These are phyloP conservation scores for Boloria selene DNA, from an alignment of 2,888 invertebrate genomes.

Conservation along the genomic window DNA sequence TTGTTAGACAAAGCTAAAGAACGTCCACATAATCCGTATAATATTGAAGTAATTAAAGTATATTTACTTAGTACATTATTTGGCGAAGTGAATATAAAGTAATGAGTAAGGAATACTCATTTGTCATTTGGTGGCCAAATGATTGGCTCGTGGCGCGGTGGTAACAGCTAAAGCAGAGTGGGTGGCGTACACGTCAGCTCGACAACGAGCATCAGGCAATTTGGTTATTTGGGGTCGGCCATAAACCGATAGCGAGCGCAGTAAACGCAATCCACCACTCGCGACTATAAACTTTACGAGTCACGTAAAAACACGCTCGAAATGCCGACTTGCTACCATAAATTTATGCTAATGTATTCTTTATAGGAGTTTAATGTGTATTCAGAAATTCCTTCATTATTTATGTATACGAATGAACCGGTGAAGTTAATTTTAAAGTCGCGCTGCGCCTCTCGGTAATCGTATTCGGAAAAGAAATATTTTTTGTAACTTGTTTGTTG, in stretches of 20 bases:
- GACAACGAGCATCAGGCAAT: constrained; percentile 71
- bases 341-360: constrained; percentile 83
- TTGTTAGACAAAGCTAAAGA: too few species aligned
- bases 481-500: constrained; percentile 52
- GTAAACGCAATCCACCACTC: constrained; percentile 82
- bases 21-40: too few species aligned
- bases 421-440: constrained; percentile 82
- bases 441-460: constrained; percentile 70
- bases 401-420: constrained; percentile 82
- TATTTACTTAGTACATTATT: too few species aligned
- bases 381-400: constrained; percentile 82
- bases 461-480: constrained; percentile 64
- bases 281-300: constrained; percentile 83
- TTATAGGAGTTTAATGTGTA: constrained; percentile 83
- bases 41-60: too few species aligned
- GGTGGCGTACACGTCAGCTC: constrained; percentile 52
- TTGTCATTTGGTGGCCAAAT: constrained; percentile 14
- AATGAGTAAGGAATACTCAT: constrained; percentile 8
- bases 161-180: constrained; percentile 43
- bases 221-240: constrained; percentile 81
- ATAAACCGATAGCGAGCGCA: constrained; percentile 80
- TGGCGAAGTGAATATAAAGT: not conserved
- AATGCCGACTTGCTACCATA: constrained; percentile 80
- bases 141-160: constrained; percentile 12
- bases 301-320: constrained; percentile 82